Base-by-base conservation (phyloP, 2,888 invertebrate species). In the Cantharis rustica region DNA sequence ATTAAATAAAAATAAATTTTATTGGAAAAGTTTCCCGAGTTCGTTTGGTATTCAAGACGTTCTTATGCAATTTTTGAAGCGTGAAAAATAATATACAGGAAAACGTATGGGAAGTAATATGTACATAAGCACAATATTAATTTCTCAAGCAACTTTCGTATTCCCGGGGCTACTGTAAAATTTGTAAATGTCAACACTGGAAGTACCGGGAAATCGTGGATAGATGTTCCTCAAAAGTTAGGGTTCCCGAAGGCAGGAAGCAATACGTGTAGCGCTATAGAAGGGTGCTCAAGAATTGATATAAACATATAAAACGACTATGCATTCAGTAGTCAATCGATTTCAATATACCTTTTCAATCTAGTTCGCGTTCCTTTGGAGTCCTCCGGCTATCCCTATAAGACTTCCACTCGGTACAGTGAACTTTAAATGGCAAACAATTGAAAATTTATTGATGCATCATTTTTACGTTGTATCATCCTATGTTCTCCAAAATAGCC, bases 301-400 rank as follows among this genome's bases (percentile, higher is more conserved):
- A 84, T 85, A 84, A 84, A 84, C 83, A 83, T 83, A 84, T 83
- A 85, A 84, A 85, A 83, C 82, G 81, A 79, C 81, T 77, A 81
- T 83, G 82, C 82, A 83, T 83, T 83, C 84, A 83, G 81, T 80
- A 83, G 81, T 84, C 84, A 84, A 85, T 85, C 85, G 85, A 84
- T 85, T 84, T 83, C 84, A 85, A 85, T 85, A 83, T 83, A 82
- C 81, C 79, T 82, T 80, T 78, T 76, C 75, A 75, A 78, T 79
- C 73, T 78, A 80, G 74, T 77, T 77, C 71, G 71, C 73, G 78
- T 80, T 80, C 78, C 78, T 77, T 75, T 27, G 71, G 73, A 73
- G 71, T 78, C 79, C 79, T 64, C 26, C 64, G 79, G 77, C 77
- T 70, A 71, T 75, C 75, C 64, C 64, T 68, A 64, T 72, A 74